Evolutionary conservation across 2,113 vertebrate genomes (phyloP).

Genomic region (Lipophrys pholis): DNA sequence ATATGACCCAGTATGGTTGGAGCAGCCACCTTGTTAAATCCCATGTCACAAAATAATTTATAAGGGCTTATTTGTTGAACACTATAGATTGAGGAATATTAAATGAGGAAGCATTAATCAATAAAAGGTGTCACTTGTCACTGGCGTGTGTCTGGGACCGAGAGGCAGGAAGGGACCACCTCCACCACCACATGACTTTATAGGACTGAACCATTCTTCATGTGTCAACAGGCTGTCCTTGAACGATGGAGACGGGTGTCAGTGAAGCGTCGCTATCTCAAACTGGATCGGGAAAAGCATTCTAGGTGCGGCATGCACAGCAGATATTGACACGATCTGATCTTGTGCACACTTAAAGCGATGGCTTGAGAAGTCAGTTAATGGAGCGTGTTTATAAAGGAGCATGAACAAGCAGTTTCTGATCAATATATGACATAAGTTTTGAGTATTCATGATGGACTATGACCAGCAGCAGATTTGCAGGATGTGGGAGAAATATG

Average conservation of each 20-base stretch:
- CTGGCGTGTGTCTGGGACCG: slow-evolving; percentile 1
- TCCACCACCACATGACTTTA: slow-evolving; percentile 42
- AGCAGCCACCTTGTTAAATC: neutral
- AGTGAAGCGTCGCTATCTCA: slow-evolving; percentile 32
- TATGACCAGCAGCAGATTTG: neutral
- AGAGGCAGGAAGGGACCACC: slow-evolving; percentile 30
- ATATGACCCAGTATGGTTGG: neutral
- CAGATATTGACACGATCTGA: slow-evolving; percentile 25
- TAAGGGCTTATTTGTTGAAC: slow-evolving; percentile 34
- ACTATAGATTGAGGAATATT: slow-evolving; percentile 24
- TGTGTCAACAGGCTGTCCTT: slow-evolving; percentile 59
- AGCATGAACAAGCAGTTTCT: neutral
- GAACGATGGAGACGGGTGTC: slow-evolving; percentile 37
- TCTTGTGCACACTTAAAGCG: slow-evolving; percentile 9
- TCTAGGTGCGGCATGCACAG: slow-evolving; percentile 1
- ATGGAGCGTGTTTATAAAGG: neutral
- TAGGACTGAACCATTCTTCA: slow-evolving; percentile 64
- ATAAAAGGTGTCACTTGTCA: slow-evolving; percentile 60
- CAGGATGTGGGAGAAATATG: neutral
- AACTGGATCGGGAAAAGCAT: slow-evolving; percentile 28
- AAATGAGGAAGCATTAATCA: slow-evolving; percentile 60
- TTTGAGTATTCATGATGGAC: neutral
- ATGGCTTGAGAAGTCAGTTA: slow-evolving; percentile 10
- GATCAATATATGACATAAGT: neutral
- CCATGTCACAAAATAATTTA: slow-evolving; percentile 33